phyloP scores from a whole-genome alignment of 2,113 vertebrate genomes.

The Perca flavescens region DNA sequence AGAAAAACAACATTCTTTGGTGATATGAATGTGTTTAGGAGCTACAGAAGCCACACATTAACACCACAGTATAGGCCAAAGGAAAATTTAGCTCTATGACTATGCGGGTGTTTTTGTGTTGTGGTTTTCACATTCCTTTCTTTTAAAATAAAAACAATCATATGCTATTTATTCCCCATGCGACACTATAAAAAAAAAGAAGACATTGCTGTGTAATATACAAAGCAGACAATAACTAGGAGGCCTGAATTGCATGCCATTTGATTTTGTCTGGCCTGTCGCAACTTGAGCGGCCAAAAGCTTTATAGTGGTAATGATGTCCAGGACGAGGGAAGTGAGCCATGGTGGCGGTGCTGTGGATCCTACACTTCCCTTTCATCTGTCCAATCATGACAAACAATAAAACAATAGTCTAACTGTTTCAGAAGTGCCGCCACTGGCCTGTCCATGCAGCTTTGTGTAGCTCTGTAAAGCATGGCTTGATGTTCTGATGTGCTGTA shows the following conservation, averaged over 20 bases:
- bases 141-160: conserved; percentile 49
- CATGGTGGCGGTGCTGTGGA: conserved; percentile 25
- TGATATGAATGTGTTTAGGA: conserved; percentile 73
- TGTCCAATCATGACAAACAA: conserved; percentile 56
- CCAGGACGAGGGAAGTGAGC: conserved; percentile 60
- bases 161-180: conserved; percentile 66
- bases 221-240: conserved; percentile 63
- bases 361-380: conserved; percentile 64
- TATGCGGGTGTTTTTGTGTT: conserved; percentile 53
- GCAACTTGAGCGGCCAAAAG: conserved; percentile 42
- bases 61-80: conserved; percentile 65
- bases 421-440: conserved; percentile 34
- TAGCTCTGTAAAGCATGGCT: conserved; percentile 46
- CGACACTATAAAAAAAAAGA: background rate
- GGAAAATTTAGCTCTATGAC: conserved; percentile 66
- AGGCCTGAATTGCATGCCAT: conserved; percentile 47
- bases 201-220: conserved; percentile 56
- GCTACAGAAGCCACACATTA: conserved; percentile 71
- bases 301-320: conserved; percentile 78
- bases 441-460: conserved; percentile 44
- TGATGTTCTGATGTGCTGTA: conserved; percentile 51
- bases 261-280: conserved; percentile 47
- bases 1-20: conserved; percentile 78
- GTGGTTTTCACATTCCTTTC: conserved; percentile 71
- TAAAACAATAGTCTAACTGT: conserved; percentile 56